Percentiles rank a stretch among this genome's conserved stretches.
Evolutionary conservation across 2,113 vertebrate species (phyloP).

Genomic region (Scomber colias): DNA sequence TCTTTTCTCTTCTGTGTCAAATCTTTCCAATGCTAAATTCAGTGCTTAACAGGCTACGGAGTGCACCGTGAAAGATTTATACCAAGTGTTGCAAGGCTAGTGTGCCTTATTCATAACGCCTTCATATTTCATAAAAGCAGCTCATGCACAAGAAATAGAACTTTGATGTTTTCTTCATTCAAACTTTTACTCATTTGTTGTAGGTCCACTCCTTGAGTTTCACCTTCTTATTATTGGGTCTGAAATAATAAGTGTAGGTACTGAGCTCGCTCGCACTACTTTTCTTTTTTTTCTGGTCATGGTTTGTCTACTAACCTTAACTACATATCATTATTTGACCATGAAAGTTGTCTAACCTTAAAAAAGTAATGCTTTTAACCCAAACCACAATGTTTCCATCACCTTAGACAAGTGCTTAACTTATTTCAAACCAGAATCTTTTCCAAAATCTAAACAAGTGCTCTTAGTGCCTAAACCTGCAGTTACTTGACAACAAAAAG

Average conservation of each 20-base stretch:
- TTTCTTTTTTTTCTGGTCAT: neutral
- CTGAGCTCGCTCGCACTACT: neutral
- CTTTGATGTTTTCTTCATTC: conserved; percentile 55
- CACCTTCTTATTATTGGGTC: conserved; percentile 34
- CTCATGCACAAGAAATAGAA: conserved; percentile 49
- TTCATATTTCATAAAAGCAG: conserved; percentile 65
- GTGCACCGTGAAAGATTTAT: conserved; percentile 54
- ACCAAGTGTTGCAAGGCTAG: conserved; percentile 49
- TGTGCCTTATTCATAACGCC: conserved; percentile 54
- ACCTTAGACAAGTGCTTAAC: too few species aligned
- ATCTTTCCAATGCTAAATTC: conserved; percentile 52
- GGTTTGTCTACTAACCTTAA: too few species aligned
- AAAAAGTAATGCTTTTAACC: too few species aligned
- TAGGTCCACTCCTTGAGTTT: conserved; percentile 38
- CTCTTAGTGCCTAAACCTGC: too few species aligned
- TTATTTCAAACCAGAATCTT: too few species aligned
- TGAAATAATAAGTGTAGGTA: conserved; percentile 27
- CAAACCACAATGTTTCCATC: too few species aligned
- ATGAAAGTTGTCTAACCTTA: too few species aligned
- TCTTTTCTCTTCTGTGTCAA: conserved; percentile 38
- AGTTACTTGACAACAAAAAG: too few species aligned
- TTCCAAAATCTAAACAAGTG: too few species aligned
- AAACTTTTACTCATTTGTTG: conserved; percentile 44
- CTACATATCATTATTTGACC: too few species aligned
- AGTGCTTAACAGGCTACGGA: conserved; percentile 48